Percentiles rank a stretch among this genome's conserved stretches.
These are phyloP conservation scores for Drosophila nr. fundita DNA, from an alignment of 2,888 invertebrate genomes.

Conservation along the genomic window DNA sequence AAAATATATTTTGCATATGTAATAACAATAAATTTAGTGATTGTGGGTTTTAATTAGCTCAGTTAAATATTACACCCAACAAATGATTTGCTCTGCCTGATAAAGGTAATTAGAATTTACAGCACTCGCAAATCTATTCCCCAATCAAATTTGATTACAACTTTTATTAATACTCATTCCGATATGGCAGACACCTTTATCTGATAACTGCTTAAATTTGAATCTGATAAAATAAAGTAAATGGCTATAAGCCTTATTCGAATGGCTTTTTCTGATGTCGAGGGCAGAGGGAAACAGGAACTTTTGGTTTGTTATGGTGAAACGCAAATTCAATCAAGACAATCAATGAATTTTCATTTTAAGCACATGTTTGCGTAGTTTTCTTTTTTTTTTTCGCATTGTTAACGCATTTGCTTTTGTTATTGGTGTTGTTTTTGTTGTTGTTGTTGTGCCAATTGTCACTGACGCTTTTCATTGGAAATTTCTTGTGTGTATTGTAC, in stretches of 20 bases:
- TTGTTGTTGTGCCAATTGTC: constrained; percentile 43
- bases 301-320: constrained; percentile 22
- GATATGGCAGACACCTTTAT: constrained; percentile 3
- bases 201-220: neutral
- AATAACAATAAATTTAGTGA: neutral
- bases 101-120: constrained; percentile 16
- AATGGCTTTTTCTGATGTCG: constrained; percentile 35
- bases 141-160: constrained; percentile 55
- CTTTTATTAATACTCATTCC: constrained; percentile 19
- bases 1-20: neutral
- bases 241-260: constrained; percentile 32
- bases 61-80: neutral
- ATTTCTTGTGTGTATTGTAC: constrained; percentile 21
- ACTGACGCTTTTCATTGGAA: constrained; percentile 49
- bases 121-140: constrained; percentile 27
- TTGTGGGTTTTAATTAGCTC: neutral
- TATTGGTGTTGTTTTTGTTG: constrained; percentile 9
- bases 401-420: constrained; percentile 6
- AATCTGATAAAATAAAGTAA: constrained; percentile 10
- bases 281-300: constrained; percentile 13
- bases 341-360: constrained; percentile 74
- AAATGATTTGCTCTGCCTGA: neutral
- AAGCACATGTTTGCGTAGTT: constrained; percentile 66
- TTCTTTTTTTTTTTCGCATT: constrained; percentile 26
- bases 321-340: constrained; percentile 68